phyloP scores from a whole-genome alignment of 2,888 invertebrate species.

The Platycnemis pennipes region DNA sequence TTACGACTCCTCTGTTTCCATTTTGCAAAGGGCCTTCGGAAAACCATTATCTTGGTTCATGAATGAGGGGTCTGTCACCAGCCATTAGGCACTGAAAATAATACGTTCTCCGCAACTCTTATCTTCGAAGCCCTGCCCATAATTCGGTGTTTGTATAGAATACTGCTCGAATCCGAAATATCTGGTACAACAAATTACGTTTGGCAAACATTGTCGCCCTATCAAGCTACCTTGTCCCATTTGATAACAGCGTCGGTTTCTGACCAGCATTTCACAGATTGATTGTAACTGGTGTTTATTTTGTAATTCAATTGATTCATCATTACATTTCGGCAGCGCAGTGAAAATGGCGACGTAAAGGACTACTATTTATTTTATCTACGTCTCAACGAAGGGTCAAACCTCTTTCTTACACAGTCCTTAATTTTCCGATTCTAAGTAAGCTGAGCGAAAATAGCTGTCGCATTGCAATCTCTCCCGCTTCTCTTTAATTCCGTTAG shows the following conservation, averaged over 20 bases:
- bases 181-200: background rate
- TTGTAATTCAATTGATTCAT: background rate
- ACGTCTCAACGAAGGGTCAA: background rate
- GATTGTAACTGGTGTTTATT: background rate
- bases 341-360: no score
- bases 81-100: background rate
- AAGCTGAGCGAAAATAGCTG: background rate
- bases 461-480: background rate
- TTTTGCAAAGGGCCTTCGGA: background rate
- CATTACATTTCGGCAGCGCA: no score
- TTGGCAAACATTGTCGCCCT: background rate
- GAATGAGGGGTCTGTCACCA: background rate
- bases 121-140: background rate
- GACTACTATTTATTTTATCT: background rate
- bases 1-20: constrained; percentile 20
- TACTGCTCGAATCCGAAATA: background rate
- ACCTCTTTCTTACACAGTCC: background rate
- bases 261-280: background rate
- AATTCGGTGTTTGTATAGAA: constrained; percentile 7
- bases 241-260: background rate
- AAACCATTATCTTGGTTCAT: constrained; percentile 13
- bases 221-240: background rate
- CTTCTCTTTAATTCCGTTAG: constrained; percentile 47
- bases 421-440: background rate
- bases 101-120: background rate